These are phyloP conservation scores for Agriopis aurantiaria DNA, from an alignment of 2,888 invertebrate genomes.

Conservation along the genomic window DNA sequence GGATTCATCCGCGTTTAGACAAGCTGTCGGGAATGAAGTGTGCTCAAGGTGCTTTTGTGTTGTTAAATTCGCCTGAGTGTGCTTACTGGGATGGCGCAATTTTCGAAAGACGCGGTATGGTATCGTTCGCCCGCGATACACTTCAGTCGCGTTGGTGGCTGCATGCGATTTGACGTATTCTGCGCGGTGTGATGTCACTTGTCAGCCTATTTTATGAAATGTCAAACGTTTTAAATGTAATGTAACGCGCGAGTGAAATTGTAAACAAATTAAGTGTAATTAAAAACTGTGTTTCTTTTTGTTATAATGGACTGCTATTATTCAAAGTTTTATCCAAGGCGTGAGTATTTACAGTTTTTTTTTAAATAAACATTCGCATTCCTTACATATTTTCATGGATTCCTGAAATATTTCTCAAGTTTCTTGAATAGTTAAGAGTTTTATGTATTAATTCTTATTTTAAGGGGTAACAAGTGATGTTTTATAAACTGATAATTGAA, in stretches of 20 bases:
- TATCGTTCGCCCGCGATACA: constrained; percentile 86
- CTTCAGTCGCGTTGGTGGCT: constrained; percentile 87
- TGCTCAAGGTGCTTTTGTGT: constrained; percentile 85
- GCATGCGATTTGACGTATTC: constrained; percentile 87
- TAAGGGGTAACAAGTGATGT: neutral
- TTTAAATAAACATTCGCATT: constrained; percentile 81
- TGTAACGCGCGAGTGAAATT: constrained; percentile 82
- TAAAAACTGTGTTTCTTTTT: constrained; percentile 75
- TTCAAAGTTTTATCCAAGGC: constrained; percentile 85
- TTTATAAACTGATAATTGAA: neutral
- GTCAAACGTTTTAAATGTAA: constrained; percentile 82
- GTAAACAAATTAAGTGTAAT: constrained; percentile 83
- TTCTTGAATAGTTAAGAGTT: constrained; percentile 13
- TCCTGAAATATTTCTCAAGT: constrained; percentile 55
- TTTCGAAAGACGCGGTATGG: constrained; percentile 87
- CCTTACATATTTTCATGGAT: constrained; percentile 73
- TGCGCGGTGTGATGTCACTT: constrained; percentile 85
- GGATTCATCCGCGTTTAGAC: constrained; percentile 75
- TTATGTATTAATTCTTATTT: neutral
- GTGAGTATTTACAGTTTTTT: constrained; percentile 79
- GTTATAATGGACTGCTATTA: constrained; percentile 84
- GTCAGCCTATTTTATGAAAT: constrained; percentile 85
- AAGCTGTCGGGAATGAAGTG: constrained; percentile 83
- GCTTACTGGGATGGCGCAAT: constrained; percentile 87
- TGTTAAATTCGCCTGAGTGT: constrained; percentile 85